Base-by-base conservation (phyloP, 2,797 vertebrate genomes). In the Serranus cabrilla region DNA sequence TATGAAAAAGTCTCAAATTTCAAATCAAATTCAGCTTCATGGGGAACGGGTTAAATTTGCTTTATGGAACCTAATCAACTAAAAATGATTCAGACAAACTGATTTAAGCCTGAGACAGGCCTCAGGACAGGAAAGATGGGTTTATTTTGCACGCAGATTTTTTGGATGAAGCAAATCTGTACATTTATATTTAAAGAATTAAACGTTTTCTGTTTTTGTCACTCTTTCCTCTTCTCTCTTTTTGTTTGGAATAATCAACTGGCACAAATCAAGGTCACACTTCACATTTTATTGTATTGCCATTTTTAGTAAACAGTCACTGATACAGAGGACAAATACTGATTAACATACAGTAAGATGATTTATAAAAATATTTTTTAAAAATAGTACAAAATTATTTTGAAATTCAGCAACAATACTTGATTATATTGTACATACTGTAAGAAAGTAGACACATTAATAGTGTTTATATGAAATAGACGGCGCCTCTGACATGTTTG, bases 281-380 rank as follows among this genome's bases (percentile, higher is more conserved):
- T 20, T 67, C 46, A 74, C 47, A 66, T 65, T 93, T 94, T 90
- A 93, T 93, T 92, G 85, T 73, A 89, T 92, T 89, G 82, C 69
- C 76, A 72, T 79, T 82, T 89, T 69, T 47, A 63, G 66, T 78
- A 70, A 78, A 83, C 76, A 81, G 69, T 74, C 63, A 86, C 27
- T 10, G 54, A 70, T 72, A 51, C 11, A 80, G 58, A 79, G 20
- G 57, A 83, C 70, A 78, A 11, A 70, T 39, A 67, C 39, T 51
- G 65, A 81, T 56, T 69, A 67, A 85, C 51, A 72, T 80, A 92
- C 78, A 89, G 77, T 69, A 74, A 76, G 49, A 74, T 81, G 81
- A 87, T 88, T 84, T 88, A 92, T 90, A 93, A 89, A 93, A 93
- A 89, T 75, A 87, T 20, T 56, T 61, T 76, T 50, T 1, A 45